A percentile compares a stretch with the other conserved stretches of the same genome.
phyloP scores from a whole-genome alignment of 2,797 vertebrate genomes.

The Pseudocheirus occidentalis region DNA sequence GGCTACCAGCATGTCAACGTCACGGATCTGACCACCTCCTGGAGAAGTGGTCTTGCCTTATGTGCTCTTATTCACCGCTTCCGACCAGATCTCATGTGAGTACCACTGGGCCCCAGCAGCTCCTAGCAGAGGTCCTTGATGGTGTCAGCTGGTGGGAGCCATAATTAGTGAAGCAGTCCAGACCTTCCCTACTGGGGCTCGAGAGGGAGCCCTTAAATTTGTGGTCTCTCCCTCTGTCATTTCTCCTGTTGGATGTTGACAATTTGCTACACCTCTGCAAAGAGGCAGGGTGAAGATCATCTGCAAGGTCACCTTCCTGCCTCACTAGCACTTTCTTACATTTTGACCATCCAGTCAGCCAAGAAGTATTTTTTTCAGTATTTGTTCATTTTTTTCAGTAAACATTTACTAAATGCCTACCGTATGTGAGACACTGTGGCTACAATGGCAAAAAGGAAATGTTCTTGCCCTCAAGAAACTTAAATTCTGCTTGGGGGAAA shows the following conservation, averaged over 20 bases:
- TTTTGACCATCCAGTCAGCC: not conserved
- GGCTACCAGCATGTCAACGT: slow-evolving; percentile 91
- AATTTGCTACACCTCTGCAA: not conserved
- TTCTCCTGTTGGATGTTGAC: not conserved
- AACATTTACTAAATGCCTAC: not conserved
- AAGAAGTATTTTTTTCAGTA: not conserved
- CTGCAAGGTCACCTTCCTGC: not conserved
- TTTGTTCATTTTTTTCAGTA: not conserved
- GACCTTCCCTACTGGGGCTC: not conserved
- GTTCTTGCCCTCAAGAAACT: not conserved
- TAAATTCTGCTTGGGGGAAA: not conserved
- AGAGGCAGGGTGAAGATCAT: not conserved
- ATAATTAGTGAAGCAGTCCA: not conserved
- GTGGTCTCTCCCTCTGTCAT: not conserved
- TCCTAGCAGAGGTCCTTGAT: not conserved
- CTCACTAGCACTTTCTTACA: not conserved
- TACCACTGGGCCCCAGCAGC: slow-evolving; percentile 8
- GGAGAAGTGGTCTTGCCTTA: slow-evolving; percentile 92
- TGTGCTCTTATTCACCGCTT: slow-evolving; percentile 97
- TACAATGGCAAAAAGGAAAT: not conserved
- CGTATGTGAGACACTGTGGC: not conserved
- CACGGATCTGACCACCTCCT: slow-evolving; percentile 92
- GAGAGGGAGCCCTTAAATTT: not conserved
- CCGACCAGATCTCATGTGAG: slow-evolving; percentile 95
- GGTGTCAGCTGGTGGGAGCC: not conserved